Evolutionary conservation across 2,888 invertebrate genomes (phyloP).

Genomic region (Arctia plantaginis): DNA sequence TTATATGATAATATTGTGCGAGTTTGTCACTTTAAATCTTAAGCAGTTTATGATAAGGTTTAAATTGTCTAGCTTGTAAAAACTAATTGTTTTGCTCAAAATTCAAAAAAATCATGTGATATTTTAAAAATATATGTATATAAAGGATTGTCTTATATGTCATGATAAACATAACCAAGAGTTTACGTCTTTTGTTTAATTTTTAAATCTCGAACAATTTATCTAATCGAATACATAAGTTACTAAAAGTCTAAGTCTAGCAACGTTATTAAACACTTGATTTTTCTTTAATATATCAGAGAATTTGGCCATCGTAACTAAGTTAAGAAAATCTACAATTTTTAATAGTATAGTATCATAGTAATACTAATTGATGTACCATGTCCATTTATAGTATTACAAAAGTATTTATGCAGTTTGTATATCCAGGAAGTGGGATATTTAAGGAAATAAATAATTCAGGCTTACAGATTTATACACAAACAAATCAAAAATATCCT

Average conservation of each 20-base stretch:
- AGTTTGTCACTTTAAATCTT: not conserved
- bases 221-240: not conserved
- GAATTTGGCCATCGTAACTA: not conserved
- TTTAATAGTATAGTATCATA: too few species aligned
- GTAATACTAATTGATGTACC: not conserved
- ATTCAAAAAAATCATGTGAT: too few species aligned
- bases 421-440: too few species aligned
- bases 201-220: too few species aligned
- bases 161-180: not conserved
- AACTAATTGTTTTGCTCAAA: not conserved
- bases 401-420: too few species aligned
- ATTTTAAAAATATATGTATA: not conserved
- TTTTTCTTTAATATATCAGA: too few species aligned
- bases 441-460: too few species aligned
- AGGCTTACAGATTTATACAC: too few species aligned
- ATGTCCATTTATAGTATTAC: not conserved
- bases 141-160: not conserved
- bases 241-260: not conserved
- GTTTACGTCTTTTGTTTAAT: too few species aligned
- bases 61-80: not conserved
- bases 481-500: too few species aligned
- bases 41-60: not conserved
- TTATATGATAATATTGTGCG: not conserved
- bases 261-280: not conserved
- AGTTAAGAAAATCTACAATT: not conserved